These are phyloP conservation scores for Orthosia gracilis DNA, from an alignment of 2,888 invertebrate genomes.

Conservation along the genomic window DNA sequence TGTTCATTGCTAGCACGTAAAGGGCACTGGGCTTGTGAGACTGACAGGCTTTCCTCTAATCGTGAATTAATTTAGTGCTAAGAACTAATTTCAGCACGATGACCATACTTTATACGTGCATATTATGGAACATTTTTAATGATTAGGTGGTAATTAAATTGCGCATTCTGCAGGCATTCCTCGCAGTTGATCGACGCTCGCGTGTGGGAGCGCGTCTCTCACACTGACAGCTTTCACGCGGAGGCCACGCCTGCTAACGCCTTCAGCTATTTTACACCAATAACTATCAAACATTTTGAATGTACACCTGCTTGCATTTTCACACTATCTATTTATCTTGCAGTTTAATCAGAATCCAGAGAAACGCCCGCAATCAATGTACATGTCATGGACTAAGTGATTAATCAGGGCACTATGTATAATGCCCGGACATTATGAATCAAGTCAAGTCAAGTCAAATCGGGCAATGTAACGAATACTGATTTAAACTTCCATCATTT, in stretches of 20 bases:
- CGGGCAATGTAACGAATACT: too few relatives aligned
- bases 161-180: constrained; percentile 34
- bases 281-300: constrained; percentile 46
- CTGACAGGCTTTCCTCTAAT: constrained; percentile 29
- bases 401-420: too few relatives aligned
- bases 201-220: constrained; percentile 30
- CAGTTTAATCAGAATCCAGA: constrained; percentile 9
- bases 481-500: too few relatives aligned
- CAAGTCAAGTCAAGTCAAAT: too few relatives aligned
- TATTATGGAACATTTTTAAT: constrained; percentile 12
- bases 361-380: too few relatives aligned
- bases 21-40: constrained; percentile 73
- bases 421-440: too few relatives aligned
- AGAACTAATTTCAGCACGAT: constrained; percentile 14
- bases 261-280: constrained; percentile 48
- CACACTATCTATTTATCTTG: constrained; percentile 26
- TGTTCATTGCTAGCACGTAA: constrained; percentile 78
- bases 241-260: constrained; percentile 61
- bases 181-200: constrained; percentile 4
- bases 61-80: constrained; percentile 24
- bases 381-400: too few relatives aligned
- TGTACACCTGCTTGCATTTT: constrained; percentile 22
- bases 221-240: constrained; percentile 35
- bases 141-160: constrained; percentile 41
- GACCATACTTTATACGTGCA: background rate